phyloP scores from a whole-genome alignment of 2,113 vertebrate genomes.

The Microcebus jonahi region DNA sequence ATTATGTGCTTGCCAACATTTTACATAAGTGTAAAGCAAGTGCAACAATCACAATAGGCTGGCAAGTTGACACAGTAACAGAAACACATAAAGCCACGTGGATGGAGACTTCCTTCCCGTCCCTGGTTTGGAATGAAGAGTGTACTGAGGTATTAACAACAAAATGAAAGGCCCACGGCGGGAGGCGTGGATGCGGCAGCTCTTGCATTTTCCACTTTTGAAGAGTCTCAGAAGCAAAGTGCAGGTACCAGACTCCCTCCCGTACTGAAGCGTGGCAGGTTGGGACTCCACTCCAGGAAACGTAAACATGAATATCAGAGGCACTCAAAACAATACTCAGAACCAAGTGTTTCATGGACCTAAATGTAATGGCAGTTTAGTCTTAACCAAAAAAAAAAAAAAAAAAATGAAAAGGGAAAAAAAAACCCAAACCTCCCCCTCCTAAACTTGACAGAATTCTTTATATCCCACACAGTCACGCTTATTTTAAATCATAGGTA shows the following conservation, averaged over 20 bases:
- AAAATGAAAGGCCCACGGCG: neutral
- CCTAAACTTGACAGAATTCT: conserved; percentile 43
- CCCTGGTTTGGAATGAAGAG: neutral
- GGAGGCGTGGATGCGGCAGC: too few species aligned
- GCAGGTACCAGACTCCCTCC: neutral
- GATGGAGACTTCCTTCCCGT: conserved; percentile 26
- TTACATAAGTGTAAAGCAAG: conserved; percentile 2
- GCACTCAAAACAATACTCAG: neutral
- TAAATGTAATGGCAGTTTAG: neutral
- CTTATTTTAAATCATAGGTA: conserved; percentile 48
- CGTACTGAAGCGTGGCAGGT: neutral
- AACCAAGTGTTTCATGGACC: neutral
- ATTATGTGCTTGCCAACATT: conserved; percentile 22
- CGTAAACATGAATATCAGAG: neutral
- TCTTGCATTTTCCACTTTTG: neutral
- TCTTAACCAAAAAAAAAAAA: neutral
- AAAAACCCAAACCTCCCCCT: neutral
- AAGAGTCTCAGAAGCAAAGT: neutral
- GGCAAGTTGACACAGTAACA: neutral
- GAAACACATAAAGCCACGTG: neutral
- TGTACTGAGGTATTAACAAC: neutral
- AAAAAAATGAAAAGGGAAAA: too few species aligned
- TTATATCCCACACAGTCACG: conserved; percentile 16
- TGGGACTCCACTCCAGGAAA: neutral
- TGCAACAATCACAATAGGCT: conserved; percentile 21